Conservation (phyloP, 2,797 vertebrate genomes). For the Characodon lateralis region DNA sequence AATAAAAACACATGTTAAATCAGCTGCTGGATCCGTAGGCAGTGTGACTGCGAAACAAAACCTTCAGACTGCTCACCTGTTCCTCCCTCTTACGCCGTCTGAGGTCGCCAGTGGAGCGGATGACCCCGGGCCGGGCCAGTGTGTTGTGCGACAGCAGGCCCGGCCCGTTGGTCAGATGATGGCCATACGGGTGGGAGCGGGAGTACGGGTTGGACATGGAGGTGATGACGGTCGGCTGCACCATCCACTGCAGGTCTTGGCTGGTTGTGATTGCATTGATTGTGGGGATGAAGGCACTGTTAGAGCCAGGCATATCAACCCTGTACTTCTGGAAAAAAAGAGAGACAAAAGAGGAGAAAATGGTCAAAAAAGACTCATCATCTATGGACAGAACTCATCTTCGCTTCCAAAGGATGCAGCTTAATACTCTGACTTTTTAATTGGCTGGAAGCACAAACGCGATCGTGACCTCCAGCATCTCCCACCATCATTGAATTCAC, state of each 20-base stretch:
- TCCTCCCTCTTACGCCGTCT: conserved; percentile 94
- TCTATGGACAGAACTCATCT: background rate
- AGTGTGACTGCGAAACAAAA: conserved; percentile 12
- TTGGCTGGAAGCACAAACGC: conserved; percentile 16
- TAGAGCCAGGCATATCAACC: conserved; percentile 98
- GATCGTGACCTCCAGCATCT: conserved; percentile 26
- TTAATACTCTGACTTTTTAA: conserved; percentile 11
- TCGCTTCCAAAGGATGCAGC: background rate
- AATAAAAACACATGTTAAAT: conserved; percentile 37
- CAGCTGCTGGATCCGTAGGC: conserved; percentile 22
- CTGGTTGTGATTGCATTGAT: conserved; percentile 99
- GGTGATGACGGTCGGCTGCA: conserved; percentile 98
- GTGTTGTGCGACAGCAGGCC: conserved; percentile 88
- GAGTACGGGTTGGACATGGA: conserved; percentile 98
- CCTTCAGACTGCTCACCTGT: conserved; percentile 82
- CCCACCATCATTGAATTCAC: conserved; percentile 50
- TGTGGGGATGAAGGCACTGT: conserved; percentile 98
- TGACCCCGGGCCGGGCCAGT: conserved; percentile 92
- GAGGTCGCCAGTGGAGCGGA: conserved; percentile 94
- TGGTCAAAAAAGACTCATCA: background rate
- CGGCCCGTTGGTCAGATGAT: conserved; percentile 87
- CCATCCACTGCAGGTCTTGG: conserved; percentile 99
- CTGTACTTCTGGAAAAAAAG: conserved; percentile 89
- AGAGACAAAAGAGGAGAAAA: background rate
- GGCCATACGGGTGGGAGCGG: conserved; percentile 92